A percentile compares a stretch with the other conserved stretches of the same genome.
These are phyloP conservation scores for Tychaedon coryphoeus DNA, from an alignment of 2,113 vertebrate genomes.

Conservation along the genomic window DNA sequence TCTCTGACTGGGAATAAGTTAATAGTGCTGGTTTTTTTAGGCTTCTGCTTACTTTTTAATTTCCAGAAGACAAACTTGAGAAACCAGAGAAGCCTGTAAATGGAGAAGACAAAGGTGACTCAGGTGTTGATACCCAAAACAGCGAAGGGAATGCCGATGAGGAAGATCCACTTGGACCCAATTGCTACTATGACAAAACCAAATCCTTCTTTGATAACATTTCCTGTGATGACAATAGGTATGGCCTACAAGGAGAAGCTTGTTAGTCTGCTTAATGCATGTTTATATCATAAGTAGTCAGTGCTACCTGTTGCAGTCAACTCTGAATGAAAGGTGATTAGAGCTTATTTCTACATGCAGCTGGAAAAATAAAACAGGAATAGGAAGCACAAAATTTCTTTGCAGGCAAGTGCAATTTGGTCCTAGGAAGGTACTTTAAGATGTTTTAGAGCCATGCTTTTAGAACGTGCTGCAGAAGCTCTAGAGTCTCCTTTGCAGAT, in stretches of 20 bases:
- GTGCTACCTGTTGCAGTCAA: not conserved
- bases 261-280: not conserved
- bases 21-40: not conserved
- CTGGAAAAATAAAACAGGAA: not conserved
- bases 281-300: not conserved
- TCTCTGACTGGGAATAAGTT: not conserved
- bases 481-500: not conserved
- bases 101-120: conserved; percentile 92
- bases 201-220: conserved; percentile 99
- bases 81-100: conserved; percentile 87
- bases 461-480: not conserved
- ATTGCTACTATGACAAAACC: conserved; percentile 96
- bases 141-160: conserved; percentile 88
- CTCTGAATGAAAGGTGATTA: not conserved
- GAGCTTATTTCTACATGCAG: not conserved
- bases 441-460: not conserved
- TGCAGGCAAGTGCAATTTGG: not conserved
- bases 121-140: conserved; percentile 83
- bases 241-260: not conserved
- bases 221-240: conserved; percentile 93
- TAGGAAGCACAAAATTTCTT: not conserved
- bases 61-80: conserved; percentile 88
- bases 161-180: conserved; percentile 84
- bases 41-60: conserved; percentile 13
- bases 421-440: not conserved